Base-by-base conservation (phyloP, 2,113 vertebrate genomes). In the Pluvialis apricaria region DNA sequence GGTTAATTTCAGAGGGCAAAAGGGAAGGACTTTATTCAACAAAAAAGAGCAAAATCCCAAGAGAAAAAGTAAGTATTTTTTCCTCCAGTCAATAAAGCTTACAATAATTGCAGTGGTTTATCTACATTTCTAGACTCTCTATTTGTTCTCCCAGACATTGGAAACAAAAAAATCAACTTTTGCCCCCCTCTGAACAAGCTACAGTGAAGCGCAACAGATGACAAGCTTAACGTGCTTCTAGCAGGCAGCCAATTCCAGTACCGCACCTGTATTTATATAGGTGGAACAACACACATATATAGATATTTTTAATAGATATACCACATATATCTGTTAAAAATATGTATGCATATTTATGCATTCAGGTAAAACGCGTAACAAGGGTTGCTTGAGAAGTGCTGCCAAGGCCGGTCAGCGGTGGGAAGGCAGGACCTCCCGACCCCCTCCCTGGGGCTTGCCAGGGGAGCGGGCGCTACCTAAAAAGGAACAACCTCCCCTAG, bases 231-330 rank as follows among this genome's bases (percentile, higher is more conserved):
- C 0, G 1, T 8, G 31, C 17, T 14, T 66, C 28, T 10, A 72
- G 38, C 49, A 68, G 64, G 32, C 2, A 6, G 24, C 32, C 45
- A 77, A 3, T 47, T 72, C 34, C 58, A 40, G 12, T 17, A 26
- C 9, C 2, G 32, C 17, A 29, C 13, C 21, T 58, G 51, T 42
- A 31, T 19, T n/a, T 52, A 40, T 9, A 79, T 0, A 79, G 10
- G 17, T 70, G 15, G 19, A 81, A 12, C 10, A 31, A 12, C 15
- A 15, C 4, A 9, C 2, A 9, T 16, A 40, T 2, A 22, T 1
- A 55, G 6, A 14, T 31, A 19, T 44, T 47, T 44, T 44, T 5
- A 9, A 28, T 36, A 31, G 5, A 29, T 47, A 3, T 42, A 25
- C 66, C 7, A 15, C 4, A 32, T 17, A 31, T 17, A 49, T 13